A percentile compares a stretch with the other conserved stretches of the same genome.
These are phyloP conservation scores for Kradibia gibbosae DNA, from an alignment of 1,140 invertebrate genomes.

Conservation along the genomic window DNA sequence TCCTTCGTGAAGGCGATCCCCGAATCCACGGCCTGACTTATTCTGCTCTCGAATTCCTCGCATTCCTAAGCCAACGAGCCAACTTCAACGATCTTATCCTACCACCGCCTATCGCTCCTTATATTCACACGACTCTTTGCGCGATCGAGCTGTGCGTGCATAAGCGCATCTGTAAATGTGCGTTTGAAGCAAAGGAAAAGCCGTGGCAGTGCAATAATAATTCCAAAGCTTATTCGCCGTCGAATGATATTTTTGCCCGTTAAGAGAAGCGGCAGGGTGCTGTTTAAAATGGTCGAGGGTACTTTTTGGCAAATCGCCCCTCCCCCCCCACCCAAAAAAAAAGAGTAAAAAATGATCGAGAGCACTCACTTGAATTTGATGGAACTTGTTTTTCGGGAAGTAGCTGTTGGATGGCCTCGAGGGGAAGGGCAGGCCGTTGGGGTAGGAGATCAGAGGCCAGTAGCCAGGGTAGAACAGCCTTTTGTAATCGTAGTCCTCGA, in stretches of 20 bases:
- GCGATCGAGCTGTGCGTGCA: too few species aligned
- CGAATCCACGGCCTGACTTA: slow-evolving; percentile 76
- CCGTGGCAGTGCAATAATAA: too few species aligned
- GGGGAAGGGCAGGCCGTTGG: slow-evolving; percentile 79
- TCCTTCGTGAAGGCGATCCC: slow-evolving; percentile 74
- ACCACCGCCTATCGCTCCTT: too few species aligned
- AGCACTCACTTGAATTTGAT: slow-evolving; percentile 60
- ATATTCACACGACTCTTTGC: too few species aligned
- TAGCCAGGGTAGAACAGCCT: slow-evolving; percentile 77
- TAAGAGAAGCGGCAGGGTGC: too few species aligned
- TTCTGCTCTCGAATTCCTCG: slow-evolving; percentile 62
- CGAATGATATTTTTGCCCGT: too few species aligned
- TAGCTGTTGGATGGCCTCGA: slow-evolving; percentile 63
- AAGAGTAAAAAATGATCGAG: neutral
- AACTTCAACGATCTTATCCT: too few species aligned
- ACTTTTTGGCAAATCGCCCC: too few species aligned
- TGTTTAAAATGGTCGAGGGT: too few species aligned
- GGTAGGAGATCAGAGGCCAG: slow-evolving; percentile 77
- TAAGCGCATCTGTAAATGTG: too few species aligned
- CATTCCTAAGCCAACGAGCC: slow-evolving; percentile 55
- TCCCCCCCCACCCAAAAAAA: neutral
- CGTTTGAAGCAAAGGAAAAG: too few species aligned
- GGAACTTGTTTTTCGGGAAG: slow-evolving; percentile 63
- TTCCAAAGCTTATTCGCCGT: too few species aligned
- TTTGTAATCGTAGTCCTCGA: slow-evolving; percentile 76